A percentile compares a stretch with the other conserved stretches of the same genome.
phyloP scores from a whole-genome alignment of 2,113 vertebrate species.

The Rhinolophus ferrumequinum region DNA sequence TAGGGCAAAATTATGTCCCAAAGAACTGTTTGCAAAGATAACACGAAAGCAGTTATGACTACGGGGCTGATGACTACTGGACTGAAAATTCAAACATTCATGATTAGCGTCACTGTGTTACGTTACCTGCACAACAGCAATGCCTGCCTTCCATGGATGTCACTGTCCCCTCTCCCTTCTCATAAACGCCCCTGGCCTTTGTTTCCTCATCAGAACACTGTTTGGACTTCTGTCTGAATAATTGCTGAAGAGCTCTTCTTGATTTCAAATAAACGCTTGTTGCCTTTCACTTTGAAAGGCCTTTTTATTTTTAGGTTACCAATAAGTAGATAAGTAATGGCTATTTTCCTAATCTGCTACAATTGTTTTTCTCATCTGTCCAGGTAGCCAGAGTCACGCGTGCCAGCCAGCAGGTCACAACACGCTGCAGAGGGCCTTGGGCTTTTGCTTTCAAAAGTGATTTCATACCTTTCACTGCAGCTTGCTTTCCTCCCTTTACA shows the following conservation, averaged over 20 bases:
- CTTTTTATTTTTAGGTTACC: not conserved
- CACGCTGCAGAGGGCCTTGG: rapidly evolving
- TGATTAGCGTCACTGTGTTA: not conserved
- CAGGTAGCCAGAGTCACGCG: not conserved
- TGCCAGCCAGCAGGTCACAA: rapidly evolving
- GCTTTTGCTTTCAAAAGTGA: not conserved
- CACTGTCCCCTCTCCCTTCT: not conserved
- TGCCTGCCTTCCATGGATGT: not conserved
- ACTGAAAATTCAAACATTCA: not conserved
- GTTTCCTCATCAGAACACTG: not conserved
- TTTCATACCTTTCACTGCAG: not conserved
- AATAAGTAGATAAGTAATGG: not conserved
- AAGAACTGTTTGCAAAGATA: not conserved
- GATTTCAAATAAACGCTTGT: not conserved
- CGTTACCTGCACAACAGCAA: not conserved
- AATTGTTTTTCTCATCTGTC: not conserved
- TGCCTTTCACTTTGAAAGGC: not conserved
- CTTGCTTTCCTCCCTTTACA: not conserved
- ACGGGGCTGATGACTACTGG: not conserved
- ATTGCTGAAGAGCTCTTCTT: not conserved
- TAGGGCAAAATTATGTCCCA: not conserved
- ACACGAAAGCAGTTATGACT: not conserved
- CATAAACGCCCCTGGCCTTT: not conserved
- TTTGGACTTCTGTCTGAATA: not conserved
- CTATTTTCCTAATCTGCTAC: not conserved